Evolutionary conservation across 2,797 vertebrate genomes (phyloP).

Genomic region (Peromyscus attwateri): DNA sequence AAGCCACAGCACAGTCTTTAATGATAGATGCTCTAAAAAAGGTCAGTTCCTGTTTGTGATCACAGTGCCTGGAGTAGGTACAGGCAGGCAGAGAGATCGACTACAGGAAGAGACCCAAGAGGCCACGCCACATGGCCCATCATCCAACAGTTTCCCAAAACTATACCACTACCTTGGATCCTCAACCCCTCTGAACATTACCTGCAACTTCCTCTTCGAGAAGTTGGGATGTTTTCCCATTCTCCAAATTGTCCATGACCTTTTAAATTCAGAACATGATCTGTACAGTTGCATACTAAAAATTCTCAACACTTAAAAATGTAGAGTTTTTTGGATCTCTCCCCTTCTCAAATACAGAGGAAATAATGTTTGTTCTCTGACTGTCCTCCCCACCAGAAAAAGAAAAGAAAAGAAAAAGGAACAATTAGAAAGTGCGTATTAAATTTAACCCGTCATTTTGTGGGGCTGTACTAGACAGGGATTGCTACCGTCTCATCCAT

Average conservation of each 20-base stretch:
- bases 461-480: neutral
- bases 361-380: constrained; percentile 27
- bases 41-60: neutral
- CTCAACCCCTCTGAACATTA: neutral
- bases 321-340: constrained; percentile 40
- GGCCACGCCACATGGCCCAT: neutral
- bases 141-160: neutral
- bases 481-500: neutral
- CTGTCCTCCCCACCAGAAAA: fast-evolving
- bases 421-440: constrained; percentile 14
- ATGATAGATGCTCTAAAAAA: constrained; percentile 23
- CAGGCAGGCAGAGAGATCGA: neutral
- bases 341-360: constrained; percentile 38
- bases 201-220: constrained; percentile 29
- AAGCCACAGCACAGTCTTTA: constrained; percentile 50
- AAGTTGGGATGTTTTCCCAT: neutral
- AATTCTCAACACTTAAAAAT: constrained; percentile 62
- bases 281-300: neutral
- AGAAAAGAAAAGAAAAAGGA: neutral
- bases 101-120: neutral
- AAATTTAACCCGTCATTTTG: constrained; percentile 50
- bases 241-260: constrained; percentile 35
- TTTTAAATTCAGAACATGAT: constrained; percentile 50
- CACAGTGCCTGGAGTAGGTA: neutral
- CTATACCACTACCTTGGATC: neutral